phyloP scores from a whole-genome alignment of 2,888 invertebrate species.

The Congeria kusceri region DNA sequence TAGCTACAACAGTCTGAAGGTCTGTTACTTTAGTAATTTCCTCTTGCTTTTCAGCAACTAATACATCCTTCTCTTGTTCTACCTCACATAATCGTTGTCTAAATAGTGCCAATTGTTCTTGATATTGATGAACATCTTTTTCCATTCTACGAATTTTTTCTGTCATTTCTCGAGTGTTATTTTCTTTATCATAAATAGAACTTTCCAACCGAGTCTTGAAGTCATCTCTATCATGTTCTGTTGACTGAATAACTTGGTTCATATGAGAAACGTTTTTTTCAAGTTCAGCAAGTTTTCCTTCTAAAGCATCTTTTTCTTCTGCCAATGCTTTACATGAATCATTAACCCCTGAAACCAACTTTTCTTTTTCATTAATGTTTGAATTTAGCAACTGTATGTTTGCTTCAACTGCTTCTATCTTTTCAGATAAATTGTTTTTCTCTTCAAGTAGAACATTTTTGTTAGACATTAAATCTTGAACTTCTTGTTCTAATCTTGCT shows the following conservation, averaged over 20 bases:
- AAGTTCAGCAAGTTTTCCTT: conserved; percentile 9
- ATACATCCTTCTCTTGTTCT: conserved; percentile 42
- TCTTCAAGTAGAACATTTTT: conserved; percentile 1
- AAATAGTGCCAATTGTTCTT: too few species aligned
- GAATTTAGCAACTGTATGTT: neutral
- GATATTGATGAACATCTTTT: too few species aligned
- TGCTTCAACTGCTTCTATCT: conserved; percentile 8
- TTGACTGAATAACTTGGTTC: neutral
- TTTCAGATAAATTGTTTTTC: neutral
- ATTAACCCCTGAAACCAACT: neutral
- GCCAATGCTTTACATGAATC: neutral
- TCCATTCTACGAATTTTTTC: too few species aligned
- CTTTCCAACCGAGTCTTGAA: too few species aligned
- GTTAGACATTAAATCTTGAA: conserved; percentile 6
- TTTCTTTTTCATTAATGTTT: neutral
- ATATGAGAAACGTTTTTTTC: conserved; percentile 13
- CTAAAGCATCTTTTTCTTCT: conserved; percentile 24
- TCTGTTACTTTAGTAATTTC: conserved; percentile 20
- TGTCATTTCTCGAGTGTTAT: too few species aligned
- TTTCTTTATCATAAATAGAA: too few species aligned
- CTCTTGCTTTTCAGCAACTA: conserved; percentile 10
- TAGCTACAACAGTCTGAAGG: neutral
- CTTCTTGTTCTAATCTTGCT: conserved; percentile 12
- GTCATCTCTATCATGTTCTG: conserved; percentile 18
- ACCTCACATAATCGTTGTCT: conserved; percentile 6